Evolutionary conservation across 2,888 invertebrate species (phyloP), one percentile per base, ranked within the genome.

Genomic region (Hirudinaria manillensis): DNA sequence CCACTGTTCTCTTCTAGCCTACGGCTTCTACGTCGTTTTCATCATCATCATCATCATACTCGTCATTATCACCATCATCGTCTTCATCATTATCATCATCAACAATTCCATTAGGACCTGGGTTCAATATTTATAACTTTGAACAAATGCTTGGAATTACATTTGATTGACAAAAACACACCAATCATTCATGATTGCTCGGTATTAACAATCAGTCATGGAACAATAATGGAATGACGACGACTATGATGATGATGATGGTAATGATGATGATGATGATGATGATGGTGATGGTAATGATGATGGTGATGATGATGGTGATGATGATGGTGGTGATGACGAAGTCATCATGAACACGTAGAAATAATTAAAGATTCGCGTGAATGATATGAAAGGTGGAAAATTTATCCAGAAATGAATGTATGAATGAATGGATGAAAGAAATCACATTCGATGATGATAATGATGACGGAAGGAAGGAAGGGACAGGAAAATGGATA

Each of bases 271-370:
- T 45, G 45, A 73, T 32, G 73, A 73, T 61, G 73, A 73, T 32
- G 67, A 74, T 67, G 74, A 74, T 38, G 74, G 70, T 67, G 68
- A 74, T 36, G 67, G 70, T 67, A 45, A 74, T 36, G 74, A 70
- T 38, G 74, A 74, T 67, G 45, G 34, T 36, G 74, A 68, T 67
- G 74, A 74, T 67, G 71, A 71, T 45, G 53, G 19, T 51, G 51
- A 71, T 24, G 27, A 53, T 27, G 71, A 53, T 45, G 53, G 24
- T 24, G 61, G 29, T 10, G 71, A 65, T 27, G 32, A 32, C 13
- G 61, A 61, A 29, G 29, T 24, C 24, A 29, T 27, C 24, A 61
- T 6, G 29, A 3, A 61, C 3, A 38, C 24, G 29, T 24, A 3
- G 61, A 61, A 29, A 61, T 24, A 61, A 29, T 27, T 24, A 6